A percentile compares a stretch with the other conserved stretches of the same genome.
Conservation (phyloP, 2,888 invertebrate genomes). For the Acronicta alni region DNA sequence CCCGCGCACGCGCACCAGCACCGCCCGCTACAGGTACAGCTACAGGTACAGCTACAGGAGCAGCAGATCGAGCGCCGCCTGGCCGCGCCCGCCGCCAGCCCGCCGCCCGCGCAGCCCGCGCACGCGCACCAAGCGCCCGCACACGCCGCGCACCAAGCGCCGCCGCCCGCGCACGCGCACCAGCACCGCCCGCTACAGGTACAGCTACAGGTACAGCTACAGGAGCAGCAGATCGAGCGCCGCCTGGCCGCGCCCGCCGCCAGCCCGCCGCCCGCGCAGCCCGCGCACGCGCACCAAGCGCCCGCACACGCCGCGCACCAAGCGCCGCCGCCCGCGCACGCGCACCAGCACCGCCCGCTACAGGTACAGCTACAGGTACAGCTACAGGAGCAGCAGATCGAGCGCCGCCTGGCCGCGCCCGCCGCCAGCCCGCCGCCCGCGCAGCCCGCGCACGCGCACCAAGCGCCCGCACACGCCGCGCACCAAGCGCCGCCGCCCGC, state of each 20-base stretch:
- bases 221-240: slow-evolving; percentile 99
- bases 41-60: slow-evolving; percentile 93
- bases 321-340: slow-evolving; percentile 47
- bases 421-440: slow-evolving; percentile 81
- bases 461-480: slow-evolving; percentile 78
- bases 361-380: slow-evolving; percentile 22
- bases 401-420: slow-evolving; percentile 94
- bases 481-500: slow-evolving; percentile 69
- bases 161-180: slow-evolving; percentile 48
- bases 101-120: slow-evolving; percentile 65
- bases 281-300: slow-evolving; percentile 47
- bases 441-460: slow-evolving; percentile 55
- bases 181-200: slow-evolving; percentile 45
- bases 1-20: slow-evolving; percentile 45
- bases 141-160: slow-evolving; percentile 25
- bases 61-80: slow-evolving; percentile 98
- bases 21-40: slow-evolving; percentile 42
- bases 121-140: slow-evolving; percentile 64
- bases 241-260: slow-evolving; percentile 92
- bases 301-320: slow-evolving; percentile 50
- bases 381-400: slow-evolving; percentile 99
- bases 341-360: slow-evolving; percentile 42
- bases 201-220: slow-evolving; percentile 87
- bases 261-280: slow-evolving; percentile 74
- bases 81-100: slow-evolving; percentile 90